These are phyloP conservation scores for Drosophila nasuta DNA, from an alignment of 1,140 invertebrate species.

Conservation along the genomic window DNA sequence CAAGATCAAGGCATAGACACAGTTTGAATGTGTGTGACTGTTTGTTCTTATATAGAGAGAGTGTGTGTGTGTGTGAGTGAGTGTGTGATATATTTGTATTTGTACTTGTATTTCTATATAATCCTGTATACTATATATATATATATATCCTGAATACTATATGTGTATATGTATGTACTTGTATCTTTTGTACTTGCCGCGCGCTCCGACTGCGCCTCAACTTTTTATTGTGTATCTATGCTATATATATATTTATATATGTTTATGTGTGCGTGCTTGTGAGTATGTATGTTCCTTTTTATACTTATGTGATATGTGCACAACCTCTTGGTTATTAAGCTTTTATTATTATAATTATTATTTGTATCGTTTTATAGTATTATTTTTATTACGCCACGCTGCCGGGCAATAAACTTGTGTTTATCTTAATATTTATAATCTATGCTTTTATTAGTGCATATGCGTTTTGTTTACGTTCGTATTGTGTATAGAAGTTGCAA, in stretches of 20 bases:
- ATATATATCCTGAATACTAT: not conserved
- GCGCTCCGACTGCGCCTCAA: constrained; percentile 17
- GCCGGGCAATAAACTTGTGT: constrained; percentile 52
- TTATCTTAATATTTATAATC: not conserved
- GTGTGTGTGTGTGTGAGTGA: not conserved
- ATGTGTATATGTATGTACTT: constrained; percentile 22
- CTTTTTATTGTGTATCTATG: constrained; percentile 22
- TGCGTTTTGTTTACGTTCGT: constrained; percentile 21
- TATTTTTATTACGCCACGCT: constrained; percentile 41
- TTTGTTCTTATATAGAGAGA: constrained; percentile 45
- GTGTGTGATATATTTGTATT: constrained; percentile 46
- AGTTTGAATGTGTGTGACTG: constrained; percentile 41
- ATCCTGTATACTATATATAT: constrained; percentile 14
- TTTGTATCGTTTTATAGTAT: constrained; percentile 30
- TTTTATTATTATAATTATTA: constrained; percentile 36
- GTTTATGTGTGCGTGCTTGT: not conserved
- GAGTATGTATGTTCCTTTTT: constrained; percentile 37
- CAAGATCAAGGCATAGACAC: constrained; percentile 86
- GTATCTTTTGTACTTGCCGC: constrained; percentile 64
- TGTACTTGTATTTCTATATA: constrained; percentile 63
- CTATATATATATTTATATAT: not conserved
- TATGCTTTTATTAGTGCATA: constrained; percentile 6
- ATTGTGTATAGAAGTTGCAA: too few relatives aligned
- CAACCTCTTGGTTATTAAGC: constrained; percentile 32
- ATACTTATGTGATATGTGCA: constrained; percentile 48